These are phyloP conservation scores for Heteronetta atricapilla DNA, from an alignment of 2,113 vertebrate genomes.

Conservation along the genomic window DNA sequence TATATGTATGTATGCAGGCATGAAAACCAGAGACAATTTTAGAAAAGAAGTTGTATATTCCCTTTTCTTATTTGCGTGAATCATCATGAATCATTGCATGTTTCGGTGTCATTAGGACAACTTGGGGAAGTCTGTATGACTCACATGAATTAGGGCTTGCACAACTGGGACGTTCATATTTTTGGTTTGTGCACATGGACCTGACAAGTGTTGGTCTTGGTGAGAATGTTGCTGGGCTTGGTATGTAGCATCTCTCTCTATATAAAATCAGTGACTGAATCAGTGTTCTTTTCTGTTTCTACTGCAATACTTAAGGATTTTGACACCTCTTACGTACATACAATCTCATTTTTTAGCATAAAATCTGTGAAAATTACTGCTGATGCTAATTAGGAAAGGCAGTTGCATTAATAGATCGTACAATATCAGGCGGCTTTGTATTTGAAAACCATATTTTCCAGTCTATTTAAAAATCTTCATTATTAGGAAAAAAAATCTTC, in stretches of 20 bases:
- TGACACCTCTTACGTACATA: neutral
- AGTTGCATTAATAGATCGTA: neutral
- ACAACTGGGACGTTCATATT: neutral
- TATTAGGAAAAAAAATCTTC: neutral
- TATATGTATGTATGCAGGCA: neutral
- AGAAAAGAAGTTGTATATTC: neutral
- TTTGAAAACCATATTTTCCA: neutral
- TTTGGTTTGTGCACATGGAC: constrained; percentile 7
- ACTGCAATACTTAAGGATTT: neutral
- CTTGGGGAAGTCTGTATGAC: constrained; percentile 9
- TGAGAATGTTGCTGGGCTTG: neutral
- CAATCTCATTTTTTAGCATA: neutral
- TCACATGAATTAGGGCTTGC: constrained; percentile 18
- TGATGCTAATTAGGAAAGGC: constrained; percentile 8
- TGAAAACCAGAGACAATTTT: neutral
- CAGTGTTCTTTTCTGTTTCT: neutral
- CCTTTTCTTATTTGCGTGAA: constrained; percentile 1
- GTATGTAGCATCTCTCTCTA: neutral
- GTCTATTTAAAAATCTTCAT: neutral
- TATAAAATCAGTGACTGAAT: neutral
- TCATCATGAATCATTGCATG: too few species aligned
- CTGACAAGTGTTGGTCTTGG: neutral
- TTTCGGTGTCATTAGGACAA: constrained; percentile 53
- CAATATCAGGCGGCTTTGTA: neutral
- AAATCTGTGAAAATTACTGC: neutral